Base-by-base conservation (phyloP, 2,797 vertebrate species). In the Psittacula echo region DNA sequence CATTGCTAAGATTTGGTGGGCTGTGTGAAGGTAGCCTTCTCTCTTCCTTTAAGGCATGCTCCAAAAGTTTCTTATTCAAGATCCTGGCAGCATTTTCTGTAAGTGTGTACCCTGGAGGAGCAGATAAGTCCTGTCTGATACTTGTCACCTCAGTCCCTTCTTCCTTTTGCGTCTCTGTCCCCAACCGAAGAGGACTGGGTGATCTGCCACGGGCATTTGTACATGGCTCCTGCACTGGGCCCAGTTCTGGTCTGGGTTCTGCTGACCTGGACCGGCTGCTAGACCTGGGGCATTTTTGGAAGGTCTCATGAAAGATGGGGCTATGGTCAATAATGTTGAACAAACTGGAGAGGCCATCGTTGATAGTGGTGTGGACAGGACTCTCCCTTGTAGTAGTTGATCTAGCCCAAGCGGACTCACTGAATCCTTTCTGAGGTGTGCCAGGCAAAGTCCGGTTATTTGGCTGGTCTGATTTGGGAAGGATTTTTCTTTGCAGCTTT, bases 301-400 rank as follows among this genome's bases (percentile, higher is more conserved):
- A 95, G 82, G 98, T 78, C 85, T 99, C 99, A 44, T 98, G 98
- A 77, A 94, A 98, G 68, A 98, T 97, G 0, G 99, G 99, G 20
- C 98, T 99, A 95, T 99, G 99, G 97, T 99, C 99, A 48, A 99
- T 99, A 97, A 99, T 99, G 97, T 99, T 99, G 97, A 99, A 99
- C 95, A 99, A 98, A 97, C 99, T 99, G 97, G 99, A 99, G 91
- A 99, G 99, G 60, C 99, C 99, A 16, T 99, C 99, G 0, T 99
- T 99, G 97, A 99, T 99, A 96, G 99, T 99, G 62, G 99, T 99
- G 96, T 99, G 99, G 92, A 99, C 99, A 0, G 99, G 99, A 96
- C 99, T 99, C 97, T 99, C 99, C 12, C 99, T 97, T 0, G 99
- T 99, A 72, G 99, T 99, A 41, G 99, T 99, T 62, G 99, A 99